Evolutionary conservation across 2,113 vertebrate genomes (phyloP).

Genomic region (Bos javanicus): DNA sequence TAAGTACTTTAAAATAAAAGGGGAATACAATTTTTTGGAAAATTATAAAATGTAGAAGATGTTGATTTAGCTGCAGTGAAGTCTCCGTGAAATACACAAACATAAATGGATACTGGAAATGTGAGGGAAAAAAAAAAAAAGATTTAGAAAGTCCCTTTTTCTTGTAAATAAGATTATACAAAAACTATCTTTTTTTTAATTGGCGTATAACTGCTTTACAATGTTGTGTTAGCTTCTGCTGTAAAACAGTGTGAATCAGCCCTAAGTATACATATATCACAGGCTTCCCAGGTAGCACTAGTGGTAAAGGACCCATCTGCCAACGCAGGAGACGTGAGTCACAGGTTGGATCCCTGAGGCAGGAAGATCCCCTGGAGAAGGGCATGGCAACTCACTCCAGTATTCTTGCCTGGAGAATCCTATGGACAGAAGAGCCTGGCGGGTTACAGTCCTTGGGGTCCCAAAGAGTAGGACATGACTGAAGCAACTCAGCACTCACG

Average conservation of each 20-base stretch:
- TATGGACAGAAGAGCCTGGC: not conserved
- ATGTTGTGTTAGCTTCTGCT: not conserved
- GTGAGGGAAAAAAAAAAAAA: not conserved
- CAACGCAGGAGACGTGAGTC: not conserved
- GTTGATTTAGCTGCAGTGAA: not conserved
- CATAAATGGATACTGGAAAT: not conserved
- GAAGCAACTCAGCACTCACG: not conserved
- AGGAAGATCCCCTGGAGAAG: not conserved
- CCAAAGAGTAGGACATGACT: not conserved
- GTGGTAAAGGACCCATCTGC: not conserved
- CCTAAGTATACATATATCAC: not conserved
- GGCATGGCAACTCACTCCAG: not conserved
- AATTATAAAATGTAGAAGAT: not conserved
- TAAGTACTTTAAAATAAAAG: not conserved
- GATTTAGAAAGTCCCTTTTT: not conserved
- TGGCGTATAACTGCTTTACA: not conserved
- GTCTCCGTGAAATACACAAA: not conserved
- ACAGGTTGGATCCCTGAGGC: rapidly evolving
- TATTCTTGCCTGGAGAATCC: not conserved
- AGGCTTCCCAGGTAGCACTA: not conserved
- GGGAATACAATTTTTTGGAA: not conserved
- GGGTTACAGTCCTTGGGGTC: not conserved
- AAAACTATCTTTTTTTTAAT: not conserved
- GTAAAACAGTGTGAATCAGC: not conserved
- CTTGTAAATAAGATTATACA: not conserved